Percentiles rank a stretch among this genome's conserved stretches.
Conservation (phyloP, 1,140 invertebrate genomes). For the Drosophila obscura region DNA sequence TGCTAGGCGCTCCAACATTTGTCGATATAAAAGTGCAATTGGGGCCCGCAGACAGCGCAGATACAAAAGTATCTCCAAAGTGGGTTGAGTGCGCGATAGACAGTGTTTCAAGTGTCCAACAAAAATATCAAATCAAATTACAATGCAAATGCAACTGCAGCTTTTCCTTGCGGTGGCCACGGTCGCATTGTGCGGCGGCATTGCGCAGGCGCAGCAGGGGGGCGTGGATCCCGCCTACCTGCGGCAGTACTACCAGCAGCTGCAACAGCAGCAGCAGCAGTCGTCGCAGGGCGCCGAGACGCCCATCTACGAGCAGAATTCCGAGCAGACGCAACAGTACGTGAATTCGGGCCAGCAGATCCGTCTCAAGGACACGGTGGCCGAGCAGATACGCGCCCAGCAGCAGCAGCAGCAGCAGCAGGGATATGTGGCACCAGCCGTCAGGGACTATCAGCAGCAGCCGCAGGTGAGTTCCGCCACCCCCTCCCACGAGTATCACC, state of each 20-base stretch:
- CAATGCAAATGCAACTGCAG: constrained; percentile 52
- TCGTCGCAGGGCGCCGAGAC: constrained; percentile 63
- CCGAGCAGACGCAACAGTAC: constrained; percentile 80
- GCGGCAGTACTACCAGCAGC: constrained; percentile 80
- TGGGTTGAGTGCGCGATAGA: constrained; percentile 53
- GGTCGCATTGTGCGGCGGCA: constrained; percentile 54
- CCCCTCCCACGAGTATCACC: not conserved
- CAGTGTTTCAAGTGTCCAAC: constrained; percentile 27
- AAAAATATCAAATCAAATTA: constrained; percentile 13
- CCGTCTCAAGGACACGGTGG: constrained; percentile 78
- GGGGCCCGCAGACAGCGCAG: constrained; percentile 66
- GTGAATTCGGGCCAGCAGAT: constrained; percentile 74
- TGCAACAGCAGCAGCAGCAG: constrained; percentile 70
- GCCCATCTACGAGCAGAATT: constrained; percentile 82
- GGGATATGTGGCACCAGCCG: constrained; percentile 76
- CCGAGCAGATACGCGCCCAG: constrained; percentile 77
- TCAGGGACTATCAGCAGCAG: constrained; percentile 75
- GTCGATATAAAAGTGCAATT: constrained; percentile 81
- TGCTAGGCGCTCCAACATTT: constrained; percentile 16
- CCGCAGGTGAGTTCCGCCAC: constrained; percentile 55
- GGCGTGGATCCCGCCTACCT: constrained; percentile 82
- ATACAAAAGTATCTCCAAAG: constrained; percentile 67
- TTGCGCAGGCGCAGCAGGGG: constrained; percentile 55
- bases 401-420: constrained; percentile 67
- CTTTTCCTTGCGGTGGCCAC: constrained; percentile 70